Evolutionary conservation across 2,797 vertebrate genomes (phyloP).

Genomic region (Xyrichtys novacula): DNA sequence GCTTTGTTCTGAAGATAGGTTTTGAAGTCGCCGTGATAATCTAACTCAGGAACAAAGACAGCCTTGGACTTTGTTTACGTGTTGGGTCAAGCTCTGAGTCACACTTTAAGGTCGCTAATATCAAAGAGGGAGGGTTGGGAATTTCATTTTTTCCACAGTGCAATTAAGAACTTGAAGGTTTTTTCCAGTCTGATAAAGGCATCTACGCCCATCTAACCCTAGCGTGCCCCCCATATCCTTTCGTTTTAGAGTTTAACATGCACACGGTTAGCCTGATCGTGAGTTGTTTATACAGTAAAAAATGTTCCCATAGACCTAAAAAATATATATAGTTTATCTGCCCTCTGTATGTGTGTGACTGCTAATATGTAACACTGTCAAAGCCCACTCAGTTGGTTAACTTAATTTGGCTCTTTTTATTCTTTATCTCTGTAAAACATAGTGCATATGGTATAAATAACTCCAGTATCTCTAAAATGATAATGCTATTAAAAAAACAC

Average conservation of each 20-base stretch:
- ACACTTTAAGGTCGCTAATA: slow-evolving; percentile 35
- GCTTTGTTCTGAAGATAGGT: slow-evolving; percentile 27
- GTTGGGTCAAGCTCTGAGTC: slow-evolving; percentile 56
- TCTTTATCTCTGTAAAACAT: slow-evolving; percentile 63
- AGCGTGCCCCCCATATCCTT: neutral
- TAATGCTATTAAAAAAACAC: slow-evolving; percentile 69
- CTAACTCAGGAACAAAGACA: slow-evolving; percentile 35
- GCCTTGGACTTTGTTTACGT: slow-evolving; percentile 42
- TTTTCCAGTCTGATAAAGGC: slow-evolving; percentile 29
- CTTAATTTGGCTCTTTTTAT: slow-evolving; percentile 67
- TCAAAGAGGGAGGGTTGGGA: slow-evolving; percentile 31
- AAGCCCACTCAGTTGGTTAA: slow-evolving; percentile 19
- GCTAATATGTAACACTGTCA: neutral
- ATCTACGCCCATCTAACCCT: neutral
- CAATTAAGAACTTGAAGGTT: slow-evolving; percentile 22
- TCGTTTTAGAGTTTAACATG: neutral
- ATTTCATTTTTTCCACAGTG: slow-evolving; percentile 28
- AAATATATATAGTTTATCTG: no score
- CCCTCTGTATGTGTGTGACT: neutral
- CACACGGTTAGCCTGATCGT: neutral
- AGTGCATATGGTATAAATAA: slow-evolving; percentile 68
- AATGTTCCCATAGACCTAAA: neutral
- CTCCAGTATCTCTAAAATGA: slow-evolving; percentile 62
- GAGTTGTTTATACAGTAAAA: neutral
- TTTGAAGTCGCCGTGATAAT: slow-evolving; percentile 32